phyloP scores from a whole-genome alignment of 2,113 vertebrate genomes.

The Ammospiza caudacuta region DNA sequence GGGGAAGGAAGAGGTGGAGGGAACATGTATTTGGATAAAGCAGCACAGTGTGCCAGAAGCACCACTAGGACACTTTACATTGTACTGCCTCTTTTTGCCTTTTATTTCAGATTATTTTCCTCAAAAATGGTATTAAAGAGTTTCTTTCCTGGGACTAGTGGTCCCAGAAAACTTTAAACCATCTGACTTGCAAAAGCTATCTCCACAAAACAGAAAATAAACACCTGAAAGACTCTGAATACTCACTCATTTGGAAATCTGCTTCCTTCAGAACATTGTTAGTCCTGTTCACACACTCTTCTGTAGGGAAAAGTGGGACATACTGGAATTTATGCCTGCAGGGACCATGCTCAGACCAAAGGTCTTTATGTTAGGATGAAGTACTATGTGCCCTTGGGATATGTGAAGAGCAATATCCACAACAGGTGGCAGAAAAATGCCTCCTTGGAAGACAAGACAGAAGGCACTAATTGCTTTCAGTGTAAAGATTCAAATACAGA shows the following conservation, averaged over 20 bases:
- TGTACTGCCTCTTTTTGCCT: neutral
- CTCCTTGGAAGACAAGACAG: neutral
- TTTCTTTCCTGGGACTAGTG: neutral
- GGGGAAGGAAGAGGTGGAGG: neutral
- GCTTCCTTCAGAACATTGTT: neutral
- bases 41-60: neutral
- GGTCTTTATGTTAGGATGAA: neutral
- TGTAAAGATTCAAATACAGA: neutral
- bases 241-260: neutral
- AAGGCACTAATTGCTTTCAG: slow-evolving; percentile 1
- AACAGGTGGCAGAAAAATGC: slow-evolving; percentile 5
- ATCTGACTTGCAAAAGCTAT: neutral
- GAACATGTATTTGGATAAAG: neutral
- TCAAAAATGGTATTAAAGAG: neutral
- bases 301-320: neutral
- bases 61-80: neutral
- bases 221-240: neutral
- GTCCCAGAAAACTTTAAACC: neutral
- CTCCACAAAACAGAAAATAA: neutral
- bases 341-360: neutral
- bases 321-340: neutral
- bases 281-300: neutral
- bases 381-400: neutral
- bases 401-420: neutral
- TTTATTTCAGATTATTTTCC: neutral